These are phyloP conservation scores for Megalurothrips usitatus DNA, from an alignment of 2,888 invertebrate genomes.

Conservation along the genomic window DNA sequence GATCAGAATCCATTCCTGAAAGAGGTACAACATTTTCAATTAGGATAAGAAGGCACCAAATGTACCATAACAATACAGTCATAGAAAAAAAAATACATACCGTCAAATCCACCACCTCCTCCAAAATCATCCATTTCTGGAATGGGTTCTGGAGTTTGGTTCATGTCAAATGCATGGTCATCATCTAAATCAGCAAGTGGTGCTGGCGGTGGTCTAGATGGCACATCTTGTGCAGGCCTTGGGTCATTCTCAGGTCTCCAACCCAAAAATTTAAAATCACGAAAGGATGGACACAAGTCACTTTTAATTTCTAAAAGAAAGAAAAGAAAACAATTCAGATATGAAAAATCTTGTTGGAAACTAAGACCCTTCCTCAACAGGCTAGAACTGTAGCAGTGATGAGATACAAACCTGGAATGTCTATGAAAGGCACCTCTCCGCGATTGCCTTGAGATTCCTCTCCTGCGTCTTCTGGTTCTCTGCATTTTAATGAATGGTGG, in stretches of 20 bases:
- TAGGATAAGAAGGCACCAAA: background rate
- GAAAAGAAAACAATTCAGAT: background rate
- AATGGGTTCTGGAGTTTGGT: conserved; percentile 10
- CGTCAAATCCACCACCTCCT: background rate
- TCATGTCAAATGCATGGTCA: background rate
- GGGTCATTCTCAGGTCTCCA: conserved; percentile 16
- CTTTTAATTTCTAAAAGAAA: background rate
- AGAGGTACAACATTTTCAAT: background rate
- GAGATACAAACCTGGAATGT: background rate
- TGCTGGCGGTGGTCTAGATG: background rate
- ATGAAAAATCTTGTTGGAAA: no score
- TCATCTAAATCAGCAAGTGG: background rate
- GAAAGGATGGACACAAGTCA: background rate
- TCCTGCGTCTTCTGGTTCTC: background rate
- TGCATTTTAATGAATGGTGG: background rate
- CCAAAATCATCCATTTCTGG: background rate
- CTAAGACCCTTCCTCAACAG: no score
- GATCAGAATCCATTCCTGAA: background rate
- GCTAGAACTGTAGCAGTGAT: no score
- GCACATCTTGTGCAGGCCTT: background rate
- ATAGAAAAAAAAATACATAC: background rate
- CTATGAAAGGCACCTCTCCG: background rate
- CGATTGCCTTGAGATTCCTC: background rate
- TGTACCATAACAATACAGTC: background rate
- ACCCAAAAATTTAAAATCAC: background rate